Evolutionary conservation across 2,888 invertebrate genomes (phyloP), one percentile per base, ranked within the genome.

Genomic region (Bombylius discolor): DNA sequence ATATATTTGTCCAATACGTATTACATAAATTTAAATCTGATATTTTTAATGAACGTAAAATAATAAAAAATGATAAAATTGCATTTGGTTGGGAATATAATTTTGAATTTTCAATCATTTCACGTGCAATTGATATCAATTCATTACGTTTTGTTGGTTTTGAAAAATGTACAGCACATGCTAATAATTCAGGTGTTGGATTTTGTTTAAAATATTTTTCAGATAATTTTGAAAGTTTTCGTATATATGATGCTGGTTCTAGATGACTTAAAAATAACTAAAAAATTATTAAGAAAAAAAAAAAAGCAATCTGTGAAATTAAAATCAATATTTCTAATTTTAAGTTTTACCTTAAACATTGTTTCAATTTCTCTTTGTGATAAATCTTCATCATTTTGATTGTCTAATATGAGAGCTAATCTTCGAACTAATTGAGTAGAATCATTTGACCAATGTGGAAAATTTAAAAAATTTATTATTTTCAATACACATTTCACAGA

Each of bases 211-310:
- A 62, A 47, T 72, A 64, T 56, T 70, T 67, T 49, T 72, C 71
- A 0, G 76, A 70, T 39, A 69, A 68, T 52, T 71, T 62, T 49
- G 76, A 73, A 0, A 79, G 66, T 42, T 72, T 70, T 48, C 69
- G 70, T 3, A 76, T 63, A 4, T 79, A 61, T 5, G 67, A 64
- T 3, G 76, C 77, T 4, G 80, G 80, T 64, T 80, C 79, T 57
- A 75, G 65, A 58, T 78, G 77, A 56, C 69, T 76, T 64, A 76
- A 70, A 62, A 77, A 75, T 42, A 77, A 66, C 66, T 77, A 65
- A 53, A 67, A 70, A 45, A 23, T 14, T 14, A 14, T 7, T 14
- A 23, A 23, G 23, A 23, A 23, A 23, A 23, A 23, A 23, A 39
- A 9, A 9, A 11, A 39, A 39, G 11, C 39, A 39, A 45, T 14